Percentiles rank a stretch among this genome's conserved stretches.
Evolutionary conservation across 2,888 invertebrate species (phyloP).

Genomic region (Pinctada fucata): DNA sequence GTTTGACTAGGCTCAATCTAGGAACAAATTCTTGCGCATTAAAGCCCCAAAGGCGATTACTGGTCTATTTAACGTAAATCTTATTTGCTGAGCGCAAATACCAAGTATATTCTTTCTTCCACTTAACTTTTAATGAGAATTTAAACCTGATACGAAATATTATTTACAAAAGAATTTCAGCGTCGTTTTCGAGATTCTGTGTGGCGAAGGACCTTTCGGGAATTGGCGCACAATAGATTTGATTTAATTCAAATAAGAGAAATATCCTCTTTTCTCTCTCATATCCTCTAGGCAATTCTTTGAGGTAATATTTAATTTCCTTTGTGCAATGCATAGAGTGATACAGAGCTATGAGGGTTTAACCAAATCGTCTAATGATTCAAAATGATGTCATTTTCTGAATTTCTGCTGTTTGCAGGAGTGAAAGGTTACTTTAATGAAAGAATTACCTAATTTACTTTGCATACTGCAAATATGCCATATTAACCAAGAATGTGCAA

Average conservation of each 20-base stretch:
- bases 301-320: slow-evolving; percentile 32
- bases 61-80: background rate
- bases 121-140: slow-evolving; percentile 29
- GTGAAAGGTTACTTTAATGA: background rate
- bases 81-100: slow-evolving; percentile 25
- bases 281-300: slow-evolving; percentile 24
- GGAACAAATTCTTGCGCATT: background rate
- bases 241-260: slow-evolving; percentile 2
- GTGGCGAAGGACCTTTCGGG: slow-evolving; percentile 17
- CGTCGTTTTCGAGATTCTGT: slow-evolving; percentile 18
- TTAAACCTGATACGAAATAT: slow-evolving; percentile 28
- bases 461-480: slow-evolving; percentile 6
- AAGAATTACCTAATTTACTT: slow-evolving; percentile 17
- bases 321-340: slow-evolving; percentile 22
- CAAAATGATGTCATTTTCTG: slow-evolving; percentile 30
- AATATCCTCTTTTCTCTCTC: slow-evolving; percentile 6
- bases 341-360: slow-evolving; percentile 20
- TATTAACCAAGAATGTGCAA: slow-evolving; percentile 14
- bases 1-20: slow-evolving; percentile 2
- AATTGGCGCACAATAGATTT: slow-evolving; percentile 18
- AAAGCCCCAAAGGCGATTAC: slow-evolving; percentile 3
- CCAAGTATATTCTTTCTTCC: slow-evolving; percentile 15
- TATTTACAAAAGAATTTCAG: slow-evolving; percentile 22
- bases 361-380: slow-evolving; percentile 14
- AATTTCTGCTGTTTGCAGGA: background rate